Base-by-base conservation (phyloP, 92 coral and sea anemone genomes). In the Blastomussa wellsi region DNA sequence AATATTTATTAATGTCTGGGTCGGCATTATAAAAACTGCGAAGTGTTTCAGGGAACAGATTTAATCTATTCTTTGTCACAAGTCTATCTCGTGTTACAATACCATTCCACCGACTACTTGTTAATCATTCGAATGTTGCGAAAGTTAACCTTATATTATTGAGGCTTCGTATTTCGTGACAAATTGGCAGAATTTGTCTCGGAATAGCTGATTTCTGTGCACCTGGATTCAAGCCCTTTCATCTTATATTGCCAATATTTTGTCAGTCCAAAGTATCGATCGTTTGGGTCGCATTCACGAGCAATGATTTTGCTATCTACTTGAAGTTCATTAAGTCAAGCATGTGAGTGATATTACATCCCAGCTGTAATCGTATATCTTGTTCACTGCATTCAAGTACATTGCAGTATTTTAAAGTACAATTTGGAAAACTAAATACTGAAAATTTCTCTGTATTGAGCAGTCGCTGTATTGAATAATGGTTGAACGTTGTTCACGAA, bases 391-490 rank as follows among this genome's bases (percentile, higher is more conserved):
- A 22, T 47, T 82, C 78, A 28, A 71, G 69, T 7, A 66, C 28
- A 28, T 28, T 31, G 28, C 8, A 81, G 78, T 71, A 82, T 52
- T 82, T 69, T 82, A 13, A 70, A 71, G 78, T 70, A 57, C 78
- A 72, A 36, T 52, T 70, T 49, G 14, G 44, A 17, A 70, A 64
- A 52, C 32, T 78, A 29, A 71, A 82, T 82, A 82, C 86, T 36
- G 38, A 52, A 70, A 38, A 81, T 81, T 69, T 81, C 39, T 69
- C 67, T 81, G 77, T 70, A 52, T 82, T 72, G 78, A 26, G 0
- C 28, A 20, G 19, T 38, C 20, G 41, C 26, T 44, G 49, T 44
- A 44, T 44, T 44, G 49, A 44, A 13, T 13, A 44, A 13, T 3
- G 15, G 68, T 15, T n/a, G 16, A 32, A 28, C 62, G 1, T 28